Base-by-base conservation (phyloP, 1,140 invertebrate genomes). In the Rhyzopertha dominica region DNA sequence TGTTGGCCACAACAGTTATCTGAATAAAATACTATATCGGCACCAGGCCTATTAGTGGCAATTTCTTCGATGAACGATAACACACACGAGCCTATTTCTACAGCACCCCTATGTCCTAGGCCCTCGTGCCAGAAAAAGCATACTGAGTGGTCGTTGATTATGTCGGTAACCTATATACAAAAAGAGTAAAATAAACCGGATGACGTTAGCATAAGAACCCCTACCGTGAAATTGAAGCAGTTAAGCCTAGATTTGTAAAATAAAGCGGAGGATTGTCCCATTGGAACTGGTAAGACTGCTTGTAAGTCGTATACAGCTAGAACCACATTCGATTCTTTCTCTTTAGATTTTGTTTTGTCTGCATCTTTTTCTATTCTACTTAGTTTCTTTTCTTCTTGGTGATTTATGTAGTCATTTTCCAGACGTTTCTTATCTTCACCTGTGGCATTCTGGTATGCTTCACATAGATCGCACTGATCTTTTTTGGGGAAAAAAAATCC, bases 81-180 rank as follows among this genome's bases (percentile, higher is more conserved):
- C 23, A 70, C 36, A 34, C 63, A 67, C 10, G 59, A 59, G 26
- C 61, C 65, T 48, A 73, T 73, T 60, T 69, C 63, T 18, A 61
- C 66, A 4, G 65, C 53, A 26, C 63, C 68, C 39, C 69, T 56
- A 24, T 65, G 59, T 12, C 61, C 70, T 35, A 68, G 58, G 1
- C 52, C 54, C 51, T 74, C 67, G 54, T 70, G 53, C 68, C 71
- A 74, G 28, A 71, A 59, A 54, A 61, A 70, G 40, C 68, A 71
- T 14, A 34, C 40, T 10, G 55, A 56, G 43, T 54, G 47, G 5
- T 51, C 34, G 19, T 43, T 62, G 7, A 12, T 17, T 7, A 47
- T 47, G 14, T 51, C 43, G 17, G 31, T 32, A 35, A 48, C 19
- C 46, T 48, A 18, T 18, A 43, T 29, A 9, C 18, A 43, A 38